These are phyloP conservation scores for Drosophila macrospina DNA, from an alignment of 2,888 invertebrate genomes.

Conservation along the genomic window DNA sequence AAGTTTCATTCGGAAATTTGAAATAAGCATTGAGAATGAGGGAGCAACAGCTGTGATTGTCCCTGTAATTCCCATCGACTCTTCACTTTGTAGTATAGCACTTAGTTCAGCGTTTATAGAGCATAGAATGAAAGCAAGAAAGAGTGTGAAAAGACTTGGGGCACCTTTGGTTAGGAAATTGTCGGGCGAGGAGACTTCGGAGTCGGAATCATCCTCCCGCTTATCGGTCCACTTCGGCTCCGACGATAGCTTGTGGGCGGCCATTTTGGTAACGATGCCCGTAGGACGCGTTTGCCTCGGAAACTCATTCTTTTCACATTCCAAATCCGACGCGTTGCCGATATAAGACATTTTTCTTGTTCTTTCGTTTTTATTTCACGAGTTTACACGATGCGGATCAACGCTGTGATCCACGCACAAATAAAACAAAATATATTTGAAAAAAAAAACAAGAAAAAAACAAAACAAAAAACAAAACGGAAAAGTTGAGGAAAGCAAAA, in stretches of 20 bases:
- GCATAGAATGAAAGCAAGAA: no score
- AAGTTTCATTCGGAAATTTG: no score
- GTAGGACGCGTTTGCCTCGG: slow-evolving; percentile 71
- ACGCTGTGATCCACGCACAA: background rate
- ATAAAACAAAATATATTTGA: slow-evolving; percentile 16
- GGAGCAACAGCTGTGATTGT: no score
- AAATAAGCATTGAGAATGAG: no score
- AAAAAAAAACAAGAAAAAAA: slow-evolving; percentile 11
- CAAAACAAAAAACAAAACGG: slow-evolving; percentile 14
- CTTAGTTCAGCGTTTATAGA: background rate
- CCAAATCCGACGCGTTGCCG: slow-evolving; percentile 84
- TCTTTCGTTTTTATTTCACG: background rate
- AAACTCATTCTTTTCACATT: slow-evolving; percentile 84
- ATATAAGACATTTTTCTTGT: slow-evolving; percentile 82
- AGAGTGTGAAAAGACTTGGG: no score
- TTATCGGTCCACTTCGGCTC: slow-evolving; percentile 84
- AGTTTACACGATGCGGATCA: slow-evolving; percentile 6
- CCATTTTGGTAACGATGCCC: slow-evolving; percentile 82
- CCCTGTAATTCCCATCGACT: no score
- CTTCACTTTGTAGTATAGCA: no score
- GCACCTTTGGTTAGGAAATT: slow-evolving; percentile 92
- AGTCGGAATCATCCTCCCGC: slow-evolving; percentile 91
- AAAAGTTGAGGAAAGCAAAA: background rate
- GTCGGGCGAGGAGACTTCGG: slow-evolving; percentile 91
- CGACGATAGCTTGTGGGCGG: slow-evolving; percentile 82